These are phyloP conservation scores for Hystrix brachyura DNA, from an alignment of 2,113 vertebrate genomes.

Conservation along the genomic window DNA sequence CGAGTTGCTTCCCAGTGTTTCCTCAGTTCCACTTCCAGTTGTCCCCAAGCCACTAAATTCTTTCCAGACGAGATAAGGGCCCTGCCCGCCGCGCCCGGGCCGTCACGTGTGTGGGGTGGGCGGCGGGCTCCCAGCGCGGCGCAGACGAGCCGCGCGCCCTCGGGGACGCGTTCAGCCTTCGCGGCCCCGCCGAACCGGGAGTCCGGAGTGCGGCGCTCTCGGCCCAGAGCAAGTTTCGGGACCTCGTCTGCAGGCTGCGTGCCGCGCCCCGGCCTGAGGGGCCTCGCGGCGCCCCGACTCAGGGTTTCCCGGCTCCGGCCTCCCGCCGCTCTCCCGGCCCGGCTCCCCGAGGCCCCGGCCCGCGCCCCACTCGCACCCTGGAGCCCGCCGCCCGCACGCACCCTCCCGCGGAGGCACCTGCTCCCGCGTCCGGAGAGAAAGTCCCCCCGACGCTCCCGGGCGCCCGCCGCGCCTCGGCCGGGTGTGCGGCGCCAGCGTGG, in stretches of 20 bases:
- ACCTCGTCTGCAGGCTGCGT: not conserved
- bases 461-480: too few relatives aligned
- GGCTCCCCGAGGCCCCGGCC: too few relatives aligned
- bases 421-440: too few relatives aligned
- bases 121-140: not conserved
- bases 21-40: constrained; percentile 81
- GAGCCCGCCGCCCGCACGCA: too few relatives aligned
- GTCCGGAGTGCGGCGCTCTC: constrained; percentile 54
- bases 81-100: constrained; percentile 73
- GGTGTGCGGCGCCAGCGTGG: too few relatives aligned
- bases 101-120: constrained; percentile 53
- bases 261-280: not conserved
- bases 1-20: constrained; percentile 77
- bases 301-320: not conserved
- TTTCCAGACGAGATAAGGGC: constrained; percentile 85
- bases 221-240: constrained; percentile 52
- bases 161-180: constrained; percentile 25
- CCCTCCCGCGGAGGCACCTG: too few relatives aligned
- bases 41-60: constrained; percentile 84
- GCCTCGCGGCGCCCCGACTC: not conserved
- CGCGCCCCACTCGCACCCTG: not conserved
- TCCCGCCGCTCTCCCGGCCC: too few relatives aligned
- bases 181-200: constrained; percentile 63
- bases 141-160: constrained; percentile 1
- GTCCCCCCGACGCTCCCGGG: too few relatives aligned